Percentiles rank a stretch among this genome's conserved stretches.
Conservation (phyloP, 2,797 vertebrate species). For the Micrastur ruficollis region DNA sequence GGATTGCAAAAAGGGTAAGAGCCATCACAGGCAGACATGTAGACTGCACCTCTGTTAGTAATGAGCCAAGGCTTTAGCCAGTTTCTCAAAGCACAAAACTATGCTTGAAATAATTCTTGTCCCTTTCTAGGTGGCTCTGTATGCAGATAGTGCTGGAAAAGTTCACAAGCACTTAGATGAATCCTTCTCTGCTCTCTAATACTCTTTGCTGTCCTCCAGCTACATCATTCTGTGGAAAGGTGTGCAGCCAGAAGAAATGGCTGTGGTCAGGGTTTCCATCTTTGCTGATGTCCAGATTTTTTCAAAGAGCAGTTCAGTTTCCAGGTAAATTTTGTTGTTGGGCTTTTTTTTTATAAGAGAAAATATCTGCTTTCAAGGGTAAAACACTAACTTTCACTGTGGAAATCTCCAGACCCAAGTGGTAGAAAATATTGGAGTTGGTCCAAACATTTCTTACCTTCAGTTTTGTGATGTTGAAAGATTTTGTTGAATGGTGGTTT, state of each 20-base stretch:
- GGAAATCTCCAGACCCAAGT: not conserved
- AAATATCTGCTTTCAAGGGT: not conserved
- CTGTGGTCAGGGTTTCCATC: not conserved
- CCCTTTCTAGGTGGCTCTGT: not conserved
- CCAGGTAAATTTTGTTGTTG: not conserved
- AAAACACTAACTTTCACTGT: not conserved
- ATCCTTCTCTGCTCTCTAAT: not conserved
- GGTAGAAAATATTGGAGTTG: not conserved
- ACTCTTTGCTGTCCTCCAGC: not conserved
- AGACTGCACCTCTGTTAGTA: not conserved
- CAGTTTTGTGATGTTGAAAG: not conserved
- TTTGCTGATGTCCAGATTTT: not conserved
- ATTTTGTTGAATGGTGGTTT: not conserved
- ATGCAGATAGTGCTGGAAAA: rapidly evolving
- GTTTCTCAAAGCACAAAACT: not conserved
- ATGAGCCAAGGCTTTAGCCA: not conserved
- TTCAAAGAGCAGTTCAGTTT: not conserved
- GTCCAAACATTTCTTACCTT: not conserved
- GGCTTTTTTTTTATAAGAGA: not conserved
- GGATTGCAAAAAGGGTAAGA: not conserved
- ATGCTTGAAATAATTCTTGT: not conserved
- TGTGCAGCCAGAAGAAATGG: not conserved
- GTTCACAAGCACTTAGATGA: not conserved
- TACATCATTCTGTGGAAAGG: not conserved
- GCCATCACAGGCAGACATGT: rapidly evolving